Base-by-base conservation (phyloP, 2,113 vertebrate species). In the Melanerpes formicivorus region DNA sequence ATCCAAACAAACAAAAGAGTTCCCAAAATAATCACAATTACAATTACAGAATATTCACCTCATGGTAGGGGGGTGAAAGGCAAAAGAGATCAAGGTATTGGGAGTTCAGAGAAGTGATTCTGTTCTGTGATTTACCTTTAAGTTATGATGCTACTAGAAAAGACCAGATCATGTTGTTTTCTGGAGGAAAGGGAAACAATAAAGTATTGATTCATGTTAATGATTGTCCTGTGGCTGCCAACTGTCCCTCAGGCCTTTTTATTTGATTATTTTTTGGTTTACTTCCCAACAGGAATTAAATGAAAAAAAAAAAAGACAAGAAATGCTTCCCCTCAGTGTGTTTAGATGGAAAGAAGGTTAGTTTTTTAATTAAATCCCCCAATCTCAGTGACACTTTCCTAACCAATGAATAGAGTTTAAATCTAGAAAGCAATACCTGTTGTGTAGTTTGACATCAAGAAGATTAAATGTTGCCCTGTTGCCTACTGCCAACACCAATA, bases 291-390 rank as follows among this genome's bases (percentile, higher is more conserved):
- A 32, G 16, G n/a, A 86, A 48, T 50, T 44, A 44, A 44, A 44
- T 44, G 42, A 14, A 42, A 48, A 63, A 14, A 42, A 48, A 63
- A 44, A 64, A 14, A 34, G 42, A 64, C 32, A 60, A 30, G 3
- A 4, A 42, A 64, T 17, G 30, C 8, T 77, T 63, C 26, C 32
- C 46, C 17, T 82, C 0, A 0, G 2, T 60, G 50, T 3, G 2
- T 22, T 29, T 54, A 6, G 14, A 26, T 13, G 18, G 10, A 66
- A 76, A 83, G 6, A 5, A 40, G 26, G 6, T 1, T 60, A 13
- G 46, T 16, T 59, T 86, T 86, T 87, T 62, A 66, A 71, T 48
- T 46, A 64, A 84, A 3, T 1, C 6, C 4, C 9, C 3, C 12
- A 16, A 13, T 7, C 56, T 15, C 50, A 27, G 69, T 11, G 42